Evolutionary conservation across 2,113 vertebrate species (phyloP).

Genomic region (Morone saxatilis): DNA sequence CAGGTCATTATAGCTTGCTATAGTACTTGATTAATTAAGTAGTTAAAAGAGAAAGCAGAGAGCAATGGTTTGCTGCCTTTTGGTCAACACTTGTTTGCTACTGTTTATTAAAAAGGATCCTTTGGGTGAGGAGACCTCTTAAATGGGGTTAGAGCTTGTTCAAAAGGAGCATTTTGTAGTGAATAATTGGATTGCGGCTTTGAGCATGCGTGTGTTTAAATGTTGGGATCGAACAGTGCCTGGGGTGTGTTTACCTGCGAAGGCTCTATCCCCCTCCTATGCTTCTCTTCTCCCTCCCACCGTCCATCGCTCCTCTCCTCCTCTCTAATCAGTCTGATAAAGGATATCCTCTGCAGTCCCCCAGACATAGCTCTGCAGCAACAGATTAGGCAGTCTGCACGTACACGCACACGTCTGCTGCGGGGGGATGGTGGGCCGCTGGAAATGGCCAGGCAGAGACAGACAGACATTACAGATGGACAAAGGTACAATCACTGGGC

Average conservation of each 20-base stretch:
- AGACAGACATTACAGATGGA: slow-evolving; percentile 49
- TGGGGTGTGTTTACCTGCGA: slow-evolving; percentile 79
- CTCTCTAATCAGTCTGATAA: slow-evolving; percentile 73
- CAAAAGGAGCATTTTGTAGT: slow-evolving; percentile 67
- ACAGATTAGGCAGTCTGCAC: slow-evolving; percentile 64
- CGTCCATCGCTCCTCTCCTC: slow-evolving; percentile 44
- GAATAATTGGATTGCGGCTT: slow-evolving; percentile 81
- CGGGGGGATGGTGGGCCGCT: slow-evolving; percentile 8
- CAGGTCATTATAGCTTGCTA: slow-evolving; percentile 41
- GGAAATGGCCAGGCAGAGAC: slow-evolving; percentile 38
- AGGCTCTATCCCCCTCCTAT: slow-evolving; percentile 50
- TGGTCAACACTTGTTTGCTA: slow-evolving; percentile 67
- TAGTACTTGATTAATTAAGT: slow-evolving; percentile 72
- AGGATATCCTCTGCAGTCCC: slow-evolving; percentile 70
- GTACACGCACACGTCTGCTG: slow-evolving; percentile 50
- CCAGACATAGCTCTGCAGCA: slow-evolving; percentile 65
- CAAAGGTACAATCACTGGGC: slow-evolving; percentile 18
- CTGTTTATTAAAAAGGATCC: slow-evolving; percentile 77
- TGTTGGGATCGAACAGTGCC: slow-evolving; percentile 74
- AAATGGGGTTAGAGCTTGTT: slow-evolving; percentile 76
- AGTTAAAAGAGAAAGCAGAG: slow-evolving; percentile 58
- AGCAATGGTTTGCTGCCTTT: slow-evolving; percentile 71
- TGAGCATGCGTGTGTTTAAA: slow-evolving; percentile 70
- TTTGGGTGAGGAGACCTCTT: slow-evolving; percentile 75
- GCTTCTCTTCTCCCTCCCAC: slow-evolving; percentile 54